These are phyloP conservation scores for Cynodonichthys magdalenae DNA, from an alignment of 2,797 vertebrate species.

Conservation along the genomic window DNA sequence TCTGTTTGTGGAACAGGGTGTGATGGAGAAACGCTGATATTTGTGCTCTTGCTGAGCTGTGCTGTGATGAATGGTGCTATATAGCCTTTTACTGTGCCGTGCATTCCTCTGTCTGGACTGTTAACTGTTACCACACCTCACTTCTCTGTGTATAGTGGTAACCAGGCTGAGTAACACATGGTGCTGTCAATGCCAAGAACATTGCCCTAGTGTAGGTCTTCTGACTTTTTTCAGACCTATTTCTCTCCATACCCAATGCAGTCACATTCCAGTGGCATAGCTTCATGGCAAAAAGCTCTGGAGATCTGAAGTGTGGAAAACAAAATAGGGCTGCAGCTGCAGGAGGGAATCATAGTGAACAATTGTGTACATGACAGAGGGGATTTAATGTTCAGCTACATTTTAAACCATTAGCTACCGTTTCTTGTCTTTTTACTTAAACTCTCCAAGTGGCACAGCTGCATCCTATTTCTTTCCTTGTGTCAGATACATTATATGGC, in stretches of 20 bases:
- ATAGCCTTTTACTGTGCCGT: conserved; percentile 56
- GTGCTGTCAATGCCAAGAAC: conserved; percentile 47
- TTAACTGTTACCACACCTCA: conserved; percentile 71
- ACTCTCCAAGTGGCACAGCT: conserved; percentile 57
- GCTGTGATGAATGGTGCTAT: conserved; percentile 66
- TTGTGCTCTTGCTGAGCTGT: conserved; percentile 52
- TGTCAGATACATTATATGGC: conserved; percentile 55
- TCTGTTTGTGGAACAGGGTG: conserved; percentile 52
- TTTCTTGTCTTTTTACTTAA: conserved; percentile 48
- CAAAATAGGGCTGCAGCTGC: conserved; percentile 68
- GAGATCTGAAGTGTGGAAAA: conserved; percentile 68
- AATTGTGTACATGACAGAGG: conserved; percentile 62
- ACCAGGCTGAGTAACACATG: conserved; percentile 61
- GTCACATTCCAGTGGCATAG: conserved; percentile 62
- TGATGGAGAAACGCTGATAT: conserved; percentile 45
- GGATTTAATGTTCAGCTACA: conserved; percentile 54
- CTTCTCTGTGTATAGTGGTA: conserved; percentile 34
- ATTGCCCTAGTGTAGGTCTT: conserved; percentile 40
- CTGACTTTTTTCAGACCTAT: conserved; percentile 56
- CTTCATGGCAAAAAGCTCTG: conserved; percentile 62
- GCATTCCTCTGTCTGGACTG: conserved; percentile 66
- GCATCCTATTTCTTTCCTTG: conserved; percentile 39
- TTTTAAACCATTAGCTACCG: conserved; percentile 73
- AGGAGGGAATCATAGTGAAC: conserved; percentile 51
- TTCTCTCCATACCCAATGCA: conserved; percentile 29